These are phyloP conservation scores for Helarctos malayanus DNA, from an alignment of 2,797 vertebrate species.

Conservation along the genomic window DNA sequence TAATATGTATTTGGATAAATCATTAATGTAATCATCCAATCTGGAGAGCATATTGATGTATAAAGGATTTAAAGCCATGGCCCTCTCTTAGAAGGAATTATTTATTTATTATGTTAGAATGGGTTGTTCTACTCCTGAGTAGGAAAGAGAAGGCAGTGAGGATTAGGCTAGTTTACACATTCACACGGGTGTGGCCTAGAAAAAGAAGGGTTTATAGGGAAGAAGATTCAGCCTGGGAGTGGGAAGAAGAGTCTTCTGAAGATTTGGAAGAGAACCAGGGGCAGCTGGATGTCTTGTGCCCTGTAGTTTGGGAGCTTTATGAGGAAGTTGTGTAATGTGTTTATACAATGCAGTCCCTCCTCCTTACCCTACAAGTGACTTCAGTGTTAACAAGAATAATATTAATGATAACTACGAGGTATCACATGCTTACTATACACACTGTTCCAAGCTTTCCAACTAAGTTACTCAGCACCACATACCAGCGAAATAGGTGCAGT, in stretches of 20 bases:
- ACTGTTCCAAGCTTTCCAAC: neutral
- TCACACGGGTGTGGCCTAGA: neutral
- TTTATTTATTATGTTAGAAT: neutral
- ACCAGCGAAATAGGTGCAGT: neutral
- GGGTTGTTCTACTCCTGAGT: neutral
- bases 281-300: neutral
- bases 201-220: neutral
- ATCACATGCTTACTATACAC: neutral
- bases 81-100: neutral
- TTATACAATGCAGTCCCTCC: neutral
- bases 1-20: neutral
- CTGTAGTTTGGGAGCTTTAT: neutral
- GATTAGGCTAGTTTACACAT: neutral
- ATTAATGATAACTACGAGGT: neutral
- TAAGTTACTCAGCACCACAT: neutral
- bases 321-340: neutral
- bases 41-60: neutral
- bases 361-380: fast-evolving
- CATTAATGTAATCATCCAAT: neutral
- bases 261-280: neutral
- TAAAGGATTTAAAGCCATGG: neutral
- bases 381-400: neutral
- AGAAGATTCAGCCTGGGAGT: neutral
- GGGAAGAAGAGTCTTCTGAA: neutral
- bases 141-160: neutral